These are phyloP conservation scores for Nasonia longicornis DNA, from an alignment of 1,140 invertebrate species.

Conservation along the genomic window DNA sequence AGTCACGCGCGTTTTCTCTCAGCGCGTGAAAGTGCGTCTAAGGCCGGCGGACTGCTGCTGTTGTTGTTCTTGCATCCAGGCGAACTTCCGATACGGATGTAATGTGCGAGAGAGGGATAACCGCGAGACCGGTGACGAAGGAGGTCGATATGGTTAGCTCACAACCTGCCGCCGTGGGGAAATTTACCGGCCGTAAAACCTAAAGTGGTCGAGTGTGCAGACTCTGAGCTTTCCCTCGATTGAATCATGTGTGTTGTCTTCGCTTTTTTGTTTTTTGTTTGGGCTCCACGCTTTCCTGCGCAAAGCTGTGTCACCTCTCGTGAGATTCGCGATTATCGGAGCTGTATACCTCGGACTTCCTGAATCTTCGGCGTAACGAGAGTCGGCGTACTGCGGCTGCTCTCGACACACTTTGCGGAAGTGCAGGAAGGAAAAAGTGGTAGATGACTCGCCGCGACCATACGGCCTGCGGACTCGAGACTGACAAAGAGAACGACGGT, in stretches of 20 bases:
- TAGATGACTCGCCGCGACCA: too few species aligned
- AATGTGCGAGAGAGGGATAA: not conserved
- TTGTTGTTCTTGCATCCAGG: constrained; percentile 3
- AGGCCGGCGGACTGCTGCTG: not conserved
- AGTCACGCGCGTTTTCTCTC: constrained; percentile 20
- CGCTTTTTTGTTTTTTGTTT: not conserved
- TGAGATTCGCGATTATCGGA: not conserved
- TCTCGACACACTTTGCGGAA: not conserved
- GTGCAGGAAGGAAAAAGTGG: not conserved
- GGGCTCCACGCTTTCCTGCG: too few species aligned
- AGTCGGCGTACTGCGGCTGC: not conserved
- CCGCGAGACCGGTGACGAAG: constrained; percentile 6
- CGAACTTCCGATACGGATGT: not conserved
- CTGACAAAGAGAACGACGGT: too few species aligned
- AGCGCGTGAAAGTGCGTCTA: constrained; percentile 19
- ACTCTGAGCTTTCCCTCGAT: constrained; percentile 37
- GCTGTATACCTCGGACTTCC: not conserved
- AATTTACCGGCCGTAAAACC: constrained; percentile 39
- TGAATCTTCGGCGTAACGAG: not conserved
- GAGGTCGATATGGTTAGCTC: constrained; percentile 21
- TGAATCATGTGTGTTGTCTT: not conserved
- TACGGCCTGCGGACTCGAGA: too few species aligned
- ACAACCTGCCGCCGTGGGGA: not conserved
- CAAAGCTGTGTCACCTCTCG: not conserved
- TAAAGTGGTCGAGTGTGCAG: constrained; percentile 16